Evolutionary conservation across 2,113 vertebrate genomes (phyloP).

Genomic region (Rallus limicola): DNA sequence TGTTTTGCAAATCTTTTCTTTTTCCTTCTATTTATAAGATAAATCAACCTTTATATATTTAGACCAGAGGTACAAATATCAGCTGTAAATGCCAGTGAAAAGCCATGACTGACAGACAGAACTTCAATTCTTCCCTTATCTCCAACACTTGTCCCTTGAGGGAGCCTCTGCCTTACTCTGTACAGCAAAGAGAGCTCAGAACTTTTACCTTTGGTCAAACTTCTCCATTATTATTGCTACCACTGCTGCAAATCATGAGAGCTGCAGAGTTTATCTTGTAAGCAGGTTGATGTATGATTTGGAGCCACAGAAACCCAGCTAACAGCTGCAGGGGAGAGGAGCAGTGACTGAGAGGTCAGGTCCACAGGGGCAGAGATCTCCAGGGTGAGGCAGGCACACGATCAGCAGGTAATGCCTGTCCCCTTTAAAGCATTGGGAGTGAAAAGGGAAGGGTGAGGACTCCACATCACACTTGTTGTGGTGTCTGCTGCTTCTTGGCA

Average conservation of each 20-base stretch:
- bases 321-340: background rate
- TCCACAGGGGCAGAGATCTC: too few species aligned
- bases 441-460: too few species aligned
- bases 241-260: background rate
- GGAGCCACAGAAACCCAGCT: background rate
- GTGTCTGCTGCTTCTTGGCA: background rate
- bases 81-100: constrained; percentile 9
- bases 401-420: background rate
- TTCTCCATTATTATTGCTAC: background rate
- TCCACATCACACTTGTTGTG: background rate
- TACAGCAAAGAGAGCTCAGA: background rate
- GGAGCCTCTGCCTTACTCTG: background rate
- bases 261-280: fast-evolving
- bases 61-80: background rate
- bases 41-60: background rate
- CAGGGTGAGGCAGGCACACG: fast-evolving
- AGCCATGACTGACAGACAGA: background rate
- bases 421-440: background rate
- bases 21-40: background rate
- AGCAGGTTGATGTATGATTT: background rate
- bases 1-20: background rate
- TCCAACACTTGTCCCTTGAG: background rate
- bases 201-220: background rate
- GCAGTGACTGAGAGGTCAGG: background rate
- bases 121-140: background rate